Conservation (phyloP, 2,113 vertebrate genomes). For the Delphinus delphis region DNA sequence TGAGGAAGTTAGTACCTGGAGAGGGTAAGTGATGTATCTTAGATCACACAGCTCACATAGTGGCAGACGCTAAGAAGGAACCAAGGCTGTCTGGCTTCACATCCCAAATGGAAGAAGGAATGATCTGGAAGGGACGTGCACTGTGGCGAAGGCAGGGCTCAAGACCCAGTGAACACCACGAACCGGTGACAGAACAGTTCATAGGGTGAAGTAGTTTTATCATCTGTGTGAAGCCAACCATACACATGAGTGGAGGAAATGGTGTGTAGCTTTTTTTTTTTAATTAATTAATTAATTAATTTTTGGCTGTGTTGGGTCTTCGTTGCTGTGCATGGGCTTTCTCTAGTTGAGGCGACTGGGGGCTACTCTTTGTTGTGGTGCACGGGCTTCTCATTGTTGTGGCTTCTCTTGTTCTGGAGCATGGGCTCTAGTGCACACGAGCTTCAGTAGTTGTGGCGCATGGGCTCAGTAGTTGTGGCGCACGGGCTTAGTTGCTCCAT, state of each 20-base stretch:
- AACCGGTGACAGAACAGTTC: background rate
- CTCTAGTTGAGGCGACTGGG: no score
- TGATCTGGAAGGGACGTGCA: background rate
- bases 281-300: accelerated
- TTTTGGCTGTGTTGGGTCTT: no score
- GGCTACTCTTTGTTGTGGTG: no score
- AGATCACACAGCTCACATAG: background rate
- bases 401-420: no score
- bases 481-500: no score
- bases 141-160: background rate
- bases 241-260: background rate
- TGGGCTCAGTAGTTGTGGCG: no score
- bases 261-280: background rate
- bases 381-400: no score
- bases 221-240: background rate
- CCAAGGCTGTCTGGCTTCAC: background rate
- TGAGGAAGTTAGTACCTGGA: background rate
- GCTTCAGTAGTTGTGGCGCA: no score
- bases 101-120: background rate
- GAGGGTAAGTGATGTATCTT: background rate
- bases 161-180: background rate
- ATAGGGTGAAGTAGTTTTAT: background rate
- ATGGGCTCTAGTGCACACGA: no score
- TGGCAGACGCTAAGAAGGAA: background rate
- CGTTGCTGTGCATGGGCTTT: no score